These are phyloP conservation scores for Sminthurinus signatus DNA, from an alignment of 1,140 invertebrate species.

Conservation along the genomic window DNA sequence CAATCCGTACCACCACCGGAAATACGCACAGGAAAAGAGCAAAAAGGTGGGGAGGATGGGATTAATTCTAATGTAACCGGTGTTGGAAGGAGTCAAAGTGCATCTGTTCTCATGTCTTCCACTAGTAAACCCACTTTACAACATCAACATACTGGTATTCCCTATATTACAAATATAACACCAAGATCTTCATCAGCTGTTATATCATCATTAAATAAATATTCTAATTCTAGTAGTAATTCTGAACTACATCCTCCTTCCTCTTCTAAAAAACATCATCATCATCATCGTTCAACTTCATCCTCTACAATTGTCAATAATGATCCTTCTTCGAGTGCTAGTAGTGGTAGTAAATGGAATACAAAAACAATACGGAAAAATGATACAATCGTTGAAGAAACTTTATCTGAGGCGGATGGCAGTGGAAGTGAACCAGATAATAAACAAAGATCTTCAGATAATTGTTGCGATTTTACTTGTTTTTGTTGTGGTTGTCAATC, in stretches of 20 bases:
- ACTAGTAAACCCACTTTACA: not conserved
- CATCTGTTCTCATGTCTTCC: conserved; percentile 6
- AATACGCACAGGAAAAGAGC: not conserved
- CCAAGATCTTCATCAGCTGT: too few species aligned
- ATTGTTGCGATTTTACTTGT: conserved; percentile 15
- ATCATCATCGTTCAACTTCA: not conserved
- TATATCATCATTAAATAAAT: too few species aligned
- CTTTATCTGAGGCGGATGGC: not conserved
- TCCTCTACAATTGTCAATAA: not conserved
- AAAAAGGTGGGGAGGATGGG: not conserved
- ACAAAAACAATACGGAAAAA: not conserved
- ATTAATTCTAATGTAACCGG: too few species aligned
- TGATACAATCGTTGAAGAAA: conserved; percentile 5
- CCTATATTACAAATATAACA: too few species aligned
- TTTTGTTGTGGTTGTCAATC: conserved; percentile 19
- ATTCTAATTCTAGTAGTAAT: not conserved
- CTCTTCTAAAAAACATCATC: not conserved
- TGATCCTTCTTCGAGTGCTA: too few species aligned
- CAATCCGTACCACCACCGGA: conserved; percentile 21
- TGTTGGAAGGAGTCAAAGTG: not conserved
- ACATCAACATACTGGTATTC: too few species aligned
- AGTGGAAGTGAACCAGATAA: not conserved
- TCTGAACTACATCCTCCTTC: conserved; percentile 1
- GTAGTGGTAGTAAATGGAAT: not conserved
- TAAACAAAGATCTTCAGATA: not conserved